Base-by-base conservation (phyloP, 2,797 vertebrate genomes). In the Rallus crepitans region DNA sequence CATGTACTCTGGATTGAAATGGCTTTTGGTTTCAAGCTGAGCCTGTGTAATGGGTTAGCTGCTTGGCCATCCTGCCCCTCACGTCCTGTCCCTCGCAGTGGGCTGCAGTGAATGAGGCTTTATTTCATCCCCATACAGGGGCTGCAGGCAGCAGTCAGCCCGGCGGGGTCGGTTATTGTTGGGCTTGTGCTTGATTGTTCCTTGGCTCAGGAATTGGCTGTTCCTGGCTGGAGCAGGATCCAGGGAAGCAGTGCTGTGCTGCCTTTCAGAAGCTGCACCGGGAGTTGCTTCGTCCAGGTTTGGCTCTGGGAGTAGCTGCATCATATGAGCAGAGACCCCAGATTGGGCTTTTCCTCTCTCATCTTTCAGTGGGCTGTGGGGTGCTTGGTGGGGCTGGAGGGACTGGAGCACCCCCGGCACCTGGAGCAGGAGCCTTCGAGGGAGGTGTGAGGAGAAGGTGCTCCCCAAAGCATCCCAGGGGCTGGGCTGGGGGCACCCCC, bases 41-140 rank as follows among this genome's bases (percentile, higher is more conserved):
- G 87, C 45, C 56, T 0, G 1, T 23, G 71, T 56, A 28, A 37
- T 50, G 72, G 20, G 12, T 63, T 42, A 59, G 73, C 59, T 35
- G 72, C 85, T 59, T 13, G 20, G 40, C 9, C 33, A 12, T 25
- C 80, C 70, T 61, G 61, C 17, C 76, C 37, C 2, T 20, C 71
- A 4, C 28, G 1, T 21, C 8, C 11, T 0, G 0, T n/a, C 79
- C 66, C 68, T 31, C 50, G 31, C 2, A 2, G 20, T 15, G 60
- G 72, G 76, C 21, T 57, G 55, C 7, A 18, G 9, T 13, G 18
- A 66, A 60, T 5, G 60, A 37, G 47, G 40, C 63, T 92, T 81
- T 33, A 25, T 73, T 87, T 52, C 73, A 30, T 53, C 82, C 82
- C 3, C 0, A 3, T 27, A 5, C 0, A 2, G 23, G 65, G 60